Percentiles rank a stretch among this genome's conserved stretches.
Evolutionary conservation across 2,888 invertebrate genomes (phyloP).

Genomic region (Xylocampa areola): DNA sequence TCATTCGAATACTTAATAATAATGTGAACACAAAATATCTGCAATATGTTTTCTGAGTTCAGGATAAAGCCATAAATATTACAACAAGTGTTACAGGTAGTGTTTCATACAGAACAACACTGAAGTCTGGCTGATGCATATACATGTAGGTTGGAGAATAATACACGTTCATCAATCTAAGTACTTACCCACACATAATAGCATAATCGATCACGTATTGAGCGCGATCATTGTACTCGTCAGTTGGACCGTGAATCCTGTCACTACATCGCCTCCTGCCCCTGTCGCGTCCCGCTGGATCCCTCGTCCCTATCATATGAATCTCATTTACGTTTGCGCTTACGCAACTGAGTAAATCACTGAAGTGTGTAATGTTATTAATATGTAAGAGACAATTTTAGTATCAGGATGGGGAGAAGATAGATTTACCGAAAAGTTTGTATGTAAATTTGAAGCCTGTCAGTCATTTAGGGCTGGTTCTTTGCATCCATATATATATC

Average conservation of each 20-base stretch:
- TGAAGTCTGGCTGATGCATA: conserved; percentile 29
- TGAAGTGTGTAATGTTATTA: conserved; percentile 82
- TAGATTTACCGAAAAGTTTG: too few species aligned
- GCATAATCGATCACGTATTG: conserved; percentile 89
- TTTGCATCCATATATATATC: too few species aligned
- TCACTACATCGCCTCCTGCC: conserved; percentile 74
- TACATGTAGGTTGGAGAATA: conserved; percentile 49
- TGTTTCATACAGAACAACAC: conserved; percentile 28
- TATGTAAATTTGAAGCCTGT: too few species aligned
- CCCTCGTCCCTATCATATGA: conserved; percentile 76
- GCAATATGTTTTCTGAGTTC: not conserved
- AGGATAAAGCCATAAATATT: not conserved
- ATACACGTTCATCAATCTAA: conserved; percentile 52
- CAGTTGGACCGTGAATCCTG: conserved; percentile 89
- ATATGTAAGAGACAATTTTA: conserved; percentile 65
- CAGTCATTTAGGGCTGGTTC: too few species aligned
- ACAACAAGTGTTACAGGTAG: conserved; percentile 5
- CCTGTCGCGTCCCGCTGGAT: conserved; percentile 54
- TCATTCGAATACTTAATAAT: conserved; percentile 14
- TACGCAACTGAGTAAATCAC: conserved; percentile 85
- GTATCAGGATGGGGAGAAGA: conserved; percentile 2
- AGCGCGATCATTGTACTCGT: conserved; percentile 86
- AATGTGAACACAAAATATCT: not conserved
- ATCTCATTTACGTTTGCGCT: conserved; percentile 86
- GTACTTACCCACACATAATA: conserved; percentile 75